Evolutionary conservation across 2,797 vertebrate genomes (phyloP).

Genomic region (Adelosebastes latens): DNA sequence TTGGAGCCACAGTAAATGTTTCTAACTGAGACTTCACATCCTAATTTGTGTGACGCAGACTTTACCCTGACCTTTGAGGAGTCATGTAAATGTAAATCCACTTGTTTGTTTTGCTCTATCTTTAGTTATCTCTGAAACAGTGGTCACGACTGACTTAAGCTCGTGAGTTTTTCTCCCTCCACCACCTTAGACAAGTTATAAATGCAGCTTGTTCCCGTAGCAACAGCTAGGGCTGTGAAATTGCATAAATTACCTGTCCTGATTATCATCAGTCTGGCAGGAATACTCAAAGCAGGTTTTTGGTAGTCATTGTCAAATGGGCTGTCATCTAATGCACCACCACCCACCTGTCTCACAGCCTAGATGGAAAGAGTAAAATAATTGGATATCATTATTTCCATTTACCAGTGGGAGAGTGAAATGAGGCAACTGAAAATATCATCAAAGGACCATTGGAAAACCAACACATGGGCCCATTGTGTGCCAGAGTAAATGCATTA

Average conservation of each 20-base stretch:
- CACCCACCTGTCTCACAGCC: conserved; percentile 63
- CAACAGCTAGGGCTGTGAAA: conserved; percentile 78
- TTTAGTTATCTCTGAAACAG: conserved; percentile 32
- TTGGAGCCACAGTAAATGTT: not conserved
- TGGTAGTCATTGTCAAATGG: conserved; percentile 58
- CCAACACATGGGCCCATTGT: conserved; percentile 45
- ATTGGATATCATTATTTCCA: conserved; percentile 74
- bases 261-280: conserved; percentile 72
- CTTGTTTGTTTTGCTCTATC: conserved; percentile 32
- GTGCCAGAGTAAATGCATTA: conserved; percentile 51
- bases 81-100: conserved; percentile 11
- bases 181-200: conserved; percentile 65
- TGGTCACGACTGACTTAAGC: conserved; percentile 56
- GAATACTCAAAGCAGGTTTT: conserved; percentile 50
- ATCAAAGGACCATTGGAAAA: conserved; percentile 62
- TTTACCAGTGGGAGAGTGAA: conserved; percentile 57
- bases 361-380: conserved; percentile 56
- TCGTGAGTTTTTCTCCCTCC: conserved; percentile 30
- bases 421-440: conserved; percentile 58
- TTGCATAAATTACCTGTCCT: conserved; percentile 82
- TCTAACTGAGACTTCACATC: not conserved
- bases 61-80: conserved; percentile 33
- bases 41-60: not conserved
- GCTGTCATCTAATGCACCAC: conserved; percentile 61
- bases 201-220: conserved; percentile 80